phyloP scores from a whole-genome alignment of 2,888 invertebrate species.

The Dascillus cervinus region DNA sequence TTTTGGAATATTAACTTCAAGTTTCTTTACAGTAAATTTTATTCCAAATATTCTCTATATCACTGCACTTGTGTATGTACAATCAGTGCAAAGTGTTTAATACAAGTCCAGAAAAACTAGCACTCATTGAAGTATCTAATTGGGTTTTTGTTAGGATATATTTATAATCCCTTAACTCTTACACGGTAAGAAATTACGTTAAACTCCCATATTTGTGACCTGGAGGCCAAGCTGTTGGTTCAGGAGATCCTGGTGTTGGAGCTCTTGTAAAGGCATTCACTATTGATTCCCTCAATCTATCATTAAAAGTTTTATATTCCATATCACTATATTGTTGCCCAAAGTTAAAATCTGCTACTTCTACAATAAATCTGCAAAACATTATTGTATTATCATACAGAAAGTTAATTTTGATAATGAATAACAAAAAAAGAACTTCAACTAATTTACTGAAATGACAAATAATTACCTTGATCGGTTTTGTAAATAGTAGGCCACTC shows the following conservation, averaged over 20 bases:
- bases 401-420: slow-evolving; percentile 4
- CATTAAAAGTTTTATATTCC: slow-evolving; percentile 81
- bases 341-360: slow-evolving; percentile 88
- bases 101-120: no score
- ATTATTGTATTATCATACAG: slow-evolving; percentile 1
- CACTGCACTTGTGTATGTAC: no score
- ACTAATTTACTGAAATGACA: slow-evolving; percentile 12
- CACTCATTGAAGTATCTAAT: no score
- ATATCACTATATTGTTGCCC: slow-evolving; percentile 70
- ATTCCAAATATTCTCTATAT: no score
- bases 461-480: slow-evolving; percentile 61
- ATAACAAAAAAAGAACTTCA: slow-evolving; percentile 4
- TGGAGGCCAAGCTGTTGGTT: slow-evolving; percentile 38
- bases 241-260: slow-evolving; percentile 29
- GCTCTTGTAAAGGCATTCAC: slow-evolving; percentile 48
- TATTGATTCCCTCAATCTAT: slow-evolving; percentile 73
- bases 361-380: slow-evolving; percentile 60
- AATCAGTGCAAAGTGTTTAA: no score
- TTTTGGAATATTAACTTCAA: no score
- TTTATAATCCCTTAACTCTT: no score
- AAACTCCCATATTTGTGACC: slow-evolving; percentile 52
- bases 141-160: no score
- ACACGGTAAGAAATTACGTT: no score
- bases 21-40: no score
- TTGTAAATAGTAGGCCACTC: slow-evolving; percentile 79